Evolutionary conservation across 2,113 vertebrate genomes (phyloP).

Genomic region (Ovibos moschatus): DNA sequence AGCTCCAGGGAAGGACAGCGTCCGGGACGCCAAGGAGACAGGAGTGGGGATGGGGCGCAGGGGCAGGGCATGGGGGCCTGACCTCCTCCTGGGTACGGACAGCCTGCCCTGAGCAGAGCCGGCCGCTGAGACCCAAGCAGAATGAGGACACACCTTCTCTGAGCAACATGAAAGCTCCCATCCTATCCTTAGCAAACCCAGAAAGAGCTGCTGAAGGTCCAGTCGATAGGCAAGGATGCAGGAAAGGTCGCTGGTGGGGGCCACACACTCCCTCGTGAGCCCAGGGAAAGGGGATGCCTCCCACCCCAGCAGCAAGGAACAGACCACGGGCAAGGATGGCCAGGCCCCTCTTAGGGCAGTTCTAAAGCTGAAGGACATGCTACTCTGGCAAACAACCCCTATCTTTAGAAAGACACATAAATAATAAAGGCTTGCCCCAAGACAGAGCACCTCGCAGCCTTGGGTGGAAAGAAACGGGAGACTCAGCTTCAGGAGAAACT

Average conservation of each 20-base stretch:
- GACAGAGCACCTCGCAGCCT: not conserved
- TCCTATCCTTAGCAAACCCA: not conserved
- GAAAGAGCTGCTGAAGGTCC: not conserved
- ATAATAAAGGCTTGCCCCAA: conserved; percentile 37
- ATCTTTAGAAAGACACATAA: conserved; percentile 47
- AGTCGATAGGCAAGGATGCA: not conserved
- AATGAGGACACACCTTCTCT: not conserved
- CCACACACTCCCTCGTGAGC: not conserved
- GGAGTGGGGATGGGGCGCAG: not conserved
- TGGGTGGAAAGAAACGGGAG: not conserved
- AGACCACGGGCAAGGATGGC: not conserved
- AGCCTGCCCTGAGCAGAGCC: not conserved
- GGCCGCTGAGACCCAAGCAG: not conserved
- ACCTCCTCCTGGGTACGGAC: not conserved
- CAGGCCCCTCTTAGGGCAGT: not conserved
- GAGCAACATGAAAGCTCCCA: not conserved
- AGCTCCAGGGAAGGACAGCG: not conserved
- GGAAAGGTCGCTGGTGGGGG: not conserved
- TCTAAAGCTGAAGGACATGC: not conserved
- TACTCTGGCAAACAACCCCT: conserved; percentile 15
- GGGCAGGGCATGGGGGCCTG: accelerated
- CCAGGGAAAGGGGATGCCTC: not conserved
- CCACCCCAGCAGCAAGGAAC: not conserved
- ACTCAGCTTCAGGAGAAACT: not conserved
- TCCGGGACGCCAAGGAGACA: accelerated